Conservation (phyloP, 2,797 vertebrate genomes). For the Rhodeus uyekii region DNA sequence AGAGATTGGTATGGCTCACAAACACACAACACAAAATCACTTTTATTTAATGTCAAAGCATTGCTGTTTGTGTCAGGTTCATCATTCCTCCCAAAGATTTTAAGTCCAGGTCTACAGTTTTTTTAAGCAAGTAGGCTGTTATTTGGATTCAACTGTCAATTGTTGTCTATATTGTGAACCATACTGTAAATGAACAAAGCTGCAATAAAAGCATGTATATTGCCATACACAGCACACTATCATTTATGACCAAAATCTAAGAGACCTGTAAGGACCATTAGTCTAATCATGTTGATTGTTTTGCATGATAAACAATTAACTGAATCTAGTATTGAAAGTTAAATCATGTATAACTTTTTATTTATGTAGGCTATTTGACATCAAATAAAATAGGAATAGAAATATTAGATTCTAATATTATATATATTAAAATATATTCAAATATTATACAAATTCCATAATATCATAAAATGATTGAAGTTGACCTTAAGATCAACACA, state of each 20-base stretch:
- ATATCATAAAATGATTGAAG: too few relatives aligned
- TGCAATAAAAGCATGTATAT: neutral
- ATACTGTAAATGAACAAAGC: conserved; percentile 23
- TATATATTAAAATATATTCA: too few relatives aligned
- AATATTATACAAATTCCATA: neutral
- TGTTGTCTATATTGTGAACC: conserved; percentile 3
- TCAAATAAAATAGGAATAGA: neutral
- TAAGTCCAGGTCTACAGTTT: conserved; percentile 10
- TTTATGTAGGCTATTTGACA: neutral
- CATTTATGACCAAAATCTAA: conserved; percentile 16
- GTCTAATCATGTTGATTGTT: neutral
- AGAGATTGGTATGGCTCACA: neutral
- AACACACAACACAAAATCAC: neutral
- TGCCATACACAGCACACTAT: conserved; percentile 13
- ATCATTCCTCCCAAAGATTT: conserved; percentile 17
- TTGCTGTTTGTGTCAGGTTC: conserved; percentile 6
- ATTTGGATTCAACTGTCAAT: neutral
- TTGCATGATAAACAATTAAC: neutral
- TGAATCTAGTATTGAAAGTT: neutral
- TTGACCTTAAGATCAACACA: too few relatives aligned
- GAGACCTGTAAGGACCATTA: neutral
- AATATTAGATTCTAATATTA: too few relatives aligned
- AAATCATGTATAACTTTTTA: neutral
- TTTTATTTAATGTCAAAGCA: conserved; percentile 6
- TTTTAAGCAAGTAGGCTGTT: neutral